Evolutionary conservation across 2,888 invertebrate species (phyloP).

Genomic region (Balanococcus diminutus): DNA sequence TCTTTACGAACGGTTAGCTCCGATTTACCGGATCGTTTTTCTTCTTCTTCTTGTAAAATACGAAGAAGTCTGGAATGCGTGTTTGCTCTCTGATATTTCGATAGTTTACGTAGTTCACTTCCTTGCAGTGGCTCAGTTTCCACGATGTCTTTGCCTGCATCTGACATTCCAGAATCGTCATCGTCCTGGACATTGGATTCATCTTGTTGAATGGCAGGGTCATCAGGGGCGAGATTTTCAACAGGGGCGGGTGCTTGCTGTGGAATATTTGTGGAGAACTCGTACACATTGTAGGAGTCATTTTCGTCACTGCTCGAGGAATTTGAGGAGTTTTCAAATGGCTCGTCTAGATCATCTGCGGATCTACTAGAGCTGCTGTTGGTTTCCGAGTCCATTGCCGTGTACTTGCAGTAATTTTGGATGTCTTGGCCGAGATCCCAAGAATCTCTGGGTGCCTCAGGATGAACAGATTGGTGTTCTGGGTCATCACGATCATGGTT

Average conservation of each 20-base stretch:
- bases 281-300: constrained; percentile 38
- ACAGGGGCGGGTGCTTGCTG: too few species aligned
- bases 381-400: neutral
- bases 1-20: constrained; percentile 64
- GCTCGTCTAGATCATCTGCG: neutral
- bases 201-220: neutral
- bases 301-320: neutral
- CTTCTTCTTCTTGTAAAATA: constrained; percentile 69
- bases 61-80: constrained; percentile 75
- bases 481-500: neutral
- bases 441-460: neutral
- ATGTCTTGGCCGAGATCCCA: neutral
- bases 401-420: neutral
- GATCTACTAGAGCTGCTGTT: neutral
- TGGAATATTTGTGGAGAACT: constrained; percentile 14
- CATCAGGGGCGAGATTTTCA: neutral
- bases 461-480: neutral
- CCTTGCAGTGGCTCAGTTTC: neutral
- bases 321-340: neutral
- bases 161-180: constrained; percentile 36
- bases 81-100: constrained; percentile 72
- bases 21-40: constrained; percentile 60
- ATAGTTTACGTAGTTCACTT: constrained; percentile 12
- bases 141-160: neutral
- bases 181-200: neutral